A percentile compares a stretch with the other conserved stretches of the same genome.
These are phyloP conservation scores for Ursus arctos DNA, from an alignment of 2,113 vertebrate genomes.

Conservation along the genomic window DNA sequence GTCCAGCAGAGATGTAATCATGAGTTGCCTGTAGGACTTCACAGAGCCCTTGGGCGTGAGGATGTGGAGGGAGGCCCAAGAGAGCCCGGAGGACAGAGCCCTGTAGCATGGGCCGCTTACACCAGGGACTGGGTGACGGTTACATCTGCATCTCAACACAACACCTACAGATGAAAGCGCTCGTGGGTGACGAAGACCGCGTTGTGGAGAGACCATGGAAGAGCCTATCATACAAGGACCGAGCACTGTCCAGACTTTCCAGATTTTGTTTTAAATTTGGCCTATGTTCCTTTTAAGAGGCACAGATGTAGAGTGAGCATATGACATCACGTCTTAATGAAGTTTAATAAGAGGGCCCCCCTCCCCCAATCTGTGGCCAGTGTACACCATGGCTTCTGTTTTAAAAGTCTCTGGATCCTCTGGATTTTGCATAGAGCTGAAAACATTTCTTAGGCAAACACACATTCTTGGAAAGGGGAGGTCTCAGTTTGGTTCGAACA, in stretches of 20 bases:
- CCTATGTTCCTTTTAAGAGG: background rate
- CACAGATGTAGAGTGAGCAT: background rate
- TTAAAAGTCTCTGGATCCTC: background rate
- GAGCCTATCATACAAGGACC: background rate
- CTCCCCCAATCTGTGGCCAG: background rate
- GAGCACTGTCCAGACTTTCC: background rate
- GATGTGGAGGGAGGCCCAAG: background rate
- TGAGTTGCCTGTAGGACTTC: too few species aligned
- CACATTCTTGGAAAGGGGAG: background rate
- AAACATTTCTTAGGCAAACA: background rate
- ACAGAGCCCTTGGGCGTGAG: background rate
- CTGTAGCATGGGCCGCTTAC: rapidly evolving
- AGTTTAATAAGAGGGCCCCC: too few species aligned
- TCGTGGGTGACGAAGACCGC: background rate
- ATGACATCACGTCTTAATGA: background rate
- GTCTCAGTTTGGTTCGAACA: background rate
- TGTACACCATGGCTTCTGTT: background rate
- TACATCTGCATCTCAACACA: background rate
- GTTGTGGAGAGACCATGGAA: background rate
- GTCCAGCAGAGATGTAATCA: background rate
- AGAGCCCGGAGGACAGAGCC: background rate
- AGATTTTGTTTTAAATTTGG: background rate
- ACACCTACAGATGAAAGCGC: background rate
- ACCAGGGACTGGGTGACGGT: too few species aligned
- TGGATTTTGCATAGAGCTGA: background rate